A percentile compares a stretch with the other conserved stretches of the same genome.
These are phyloP conservation scores for Sicus ferrugineus DNA, from an alignment of 2,888 invertebrate species.

Conservation along the genomic window DNA sequence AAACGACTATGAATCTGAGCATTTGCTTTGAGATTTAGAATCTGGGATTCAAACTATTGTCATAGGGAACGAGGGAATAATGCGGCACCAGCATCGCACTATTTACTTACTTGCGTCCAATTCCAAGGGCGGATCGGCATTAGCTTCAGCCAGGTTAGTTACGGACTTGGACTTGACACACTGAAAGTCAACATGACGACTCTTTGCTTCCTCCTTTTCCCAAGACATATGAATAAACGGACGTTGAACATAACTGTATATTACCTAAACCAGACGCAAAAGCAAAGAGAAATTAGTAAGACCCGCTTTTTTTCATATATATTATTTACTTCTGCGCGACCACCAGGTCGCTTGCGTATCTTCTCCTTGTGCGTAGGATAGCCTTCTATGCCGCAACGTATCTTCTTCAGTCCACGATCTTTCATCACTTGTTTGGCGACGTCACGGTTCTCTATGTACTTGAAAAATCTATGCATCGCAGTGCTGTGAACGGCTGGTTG, in stretches of 20 bases:
- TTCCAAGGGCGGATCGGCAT: slow-evolving; percentile 81
- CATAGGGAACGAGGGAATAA: too few relatives aligned
- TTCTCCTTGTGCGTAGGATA: slow-evolving; percentile 99
- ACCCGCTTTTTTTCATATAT: background rate
- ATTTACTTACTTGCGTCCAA: slow-evolving; percentile 63
- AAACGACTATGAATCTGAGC: too few relatives aligned
- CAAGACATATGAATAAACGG: slow-evolving; percentile 93
- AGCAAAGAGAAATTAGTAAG: background rate
- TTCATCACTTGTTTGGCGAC: slow-evolving; percentile 99
- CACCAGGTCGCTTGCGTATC: slow-evolving; percentile 93
- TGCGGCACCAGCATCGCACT: too few relatives aligned
- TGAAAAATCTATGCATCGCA: slow-evolving; percentile 96
- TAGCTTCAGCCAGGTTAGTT: slow-evolving; percentile 94
- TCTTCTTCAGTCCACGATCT: slow-evolving; percentile 97
- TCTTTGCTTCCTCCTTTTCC: slow-evolving; percentile 99
- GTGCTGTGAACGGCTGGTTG: slow-evolving; percentile 86
- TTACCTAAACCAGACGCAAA: slow-evolving; percentile 60
- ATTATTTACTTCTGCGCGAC: slow-evolving; percentile 82
- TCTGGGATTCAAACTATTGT: too few relatives aligned
- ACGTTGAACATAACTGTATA: slow-evolving; percentile 99
- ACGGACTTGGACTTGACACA: slow-evolving; percentile 98
- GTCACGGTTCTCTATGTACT: slow-evolving; percentile 99
- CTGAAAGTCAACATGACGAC: slow-evolving; percentile 98
- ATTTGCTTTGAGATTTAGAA: too few relatives aligned
- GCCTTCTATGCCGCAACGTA: slow-evolving; percentile 97